phyloP scores from a whole-genome alignment of 1,140 invertebrate species.

The Steinernema feltiae region DNA sequence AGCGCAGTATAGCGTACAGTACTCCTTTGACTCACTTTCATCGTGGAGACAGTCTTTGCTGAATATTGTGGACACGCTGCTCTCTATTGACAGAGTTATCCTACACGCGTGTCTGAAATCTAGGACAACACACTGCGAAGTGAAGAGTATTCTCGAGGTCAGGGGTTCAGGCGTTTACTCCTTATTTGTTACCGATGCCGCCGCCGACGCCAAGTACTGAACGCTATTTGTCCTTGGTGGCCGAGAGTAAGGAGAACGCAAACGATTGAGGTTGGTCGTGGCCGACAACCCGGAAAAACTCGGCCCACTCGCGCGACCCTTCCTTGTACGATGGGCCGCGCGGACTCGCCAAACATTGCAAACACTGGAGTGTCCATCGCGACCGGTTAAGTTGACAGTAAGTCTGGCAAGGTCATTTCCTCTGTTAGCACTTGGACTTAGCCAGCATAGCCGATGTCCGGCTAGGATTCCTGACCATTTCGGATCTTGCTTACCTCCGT shows the following conservation, averaged over 20 bases:
- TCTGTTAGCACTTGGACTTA: constrained; percentile 13
- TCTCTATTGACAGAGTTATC: not conserved
- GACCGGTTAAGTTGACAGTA: constrained; percentile 13
- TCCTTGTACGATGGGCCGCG: constrained; percentile 12
- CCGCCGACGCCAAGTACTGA: constrained; percentile 2
- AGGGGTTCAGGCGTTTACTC: constrained; percentile 11
- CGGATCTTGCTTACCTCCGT: not conserved
- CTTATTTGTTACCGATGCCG: constrained; percentile 13
- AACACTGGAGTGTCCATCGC: constrained; percentile 14
- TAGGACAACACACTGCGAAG: constrained; percentile 1
- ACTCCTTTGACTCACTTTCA: no score
- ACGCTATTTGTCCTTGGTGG: constrained; percentile 11
- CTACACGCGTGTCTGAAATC: not conserved
- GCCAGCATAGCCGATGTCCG: constrained; percentile 5
- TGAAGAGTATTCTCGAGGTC: constrained; percentile 13
- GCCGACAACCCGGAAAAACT: constrained; percentile 10
- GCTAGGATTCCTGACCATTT: not conserved
- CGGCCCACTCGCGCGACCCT: not conserved
- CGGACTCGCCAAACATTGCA: constrained; percentile 9
- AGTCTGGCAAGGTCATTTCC: constrained; percentile 15
- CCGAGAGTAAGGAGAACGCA: constrained; percentile 11
- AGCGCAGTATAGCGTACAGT: not conserved
- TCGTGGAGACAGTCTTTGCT: no score
- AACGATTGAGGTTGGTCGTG: constrained; percentile 13
- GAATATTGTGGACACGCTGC: not conserved